Evolutionary conservation across 2,113 vertebrate species (phyloP), one percentile per base, ranked within the genome.

Genomic region (Aegotheles bennettii): DNA sequence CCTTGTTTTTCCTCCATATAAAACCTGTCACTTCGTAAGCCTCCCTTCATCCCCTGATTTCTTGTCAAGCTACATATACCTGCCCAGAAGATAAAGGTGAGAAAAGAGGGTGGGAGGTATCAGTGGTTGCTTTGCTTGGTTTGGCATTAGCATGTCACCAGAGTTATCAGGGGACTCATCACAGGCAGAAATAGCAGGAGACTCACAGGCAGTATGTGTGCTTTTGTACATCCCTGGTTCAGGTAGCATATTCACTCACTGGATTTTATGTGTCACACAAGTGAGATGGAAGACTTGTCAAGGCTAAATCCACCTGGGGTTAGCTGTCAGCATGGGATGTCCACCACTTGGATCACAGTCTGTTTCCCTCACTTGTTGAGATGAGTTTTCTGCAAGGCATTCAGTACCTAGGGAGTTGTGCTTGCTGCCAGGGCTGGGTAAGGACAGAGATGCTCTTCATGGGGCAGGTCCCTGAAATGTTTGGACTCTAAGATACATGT

Each of bases 181-280:
- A 91, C 26, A 38, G 35, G n/a, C 33, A 38, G 7, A 12, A 63
- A n/a, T n/a, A n/a, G n/a, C n/a, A n/a, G n/a, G n/a, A n/a, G n/a
- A n/a, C 23, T 92, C 87, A 91, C 29, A 36, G n/a, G n/a, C 33
- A 36, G 7, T 12, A 59, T 47, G 60, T 56, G 38, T 84, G 38
- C 17, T 84, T 33, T 45, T 81, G 38, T 77, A 71, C 47, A 14
- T 35, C 42, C 38, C 67, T 50, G 36, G 28, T 53, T 68, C 63
- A 94, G 67, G 67, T 53, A 67, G 21, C 1, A 0, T 18, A 40
- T 92, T 57, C 0, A 0, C 13, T 85, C 31, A 18, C 4, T 3
- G 0, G 48, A 71, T 85, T 84, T 71, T 36, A 11, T 63, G 43
- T 61, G 36, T 69, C 78, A 69, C 2, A 1, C 11, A 83, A 65